Percentiles rank a stretch among this genome's conserved stretches.
Conservation (phyloP, 2,797 vertebrate genomes). For the Sebastes melanostomus region DNA sequence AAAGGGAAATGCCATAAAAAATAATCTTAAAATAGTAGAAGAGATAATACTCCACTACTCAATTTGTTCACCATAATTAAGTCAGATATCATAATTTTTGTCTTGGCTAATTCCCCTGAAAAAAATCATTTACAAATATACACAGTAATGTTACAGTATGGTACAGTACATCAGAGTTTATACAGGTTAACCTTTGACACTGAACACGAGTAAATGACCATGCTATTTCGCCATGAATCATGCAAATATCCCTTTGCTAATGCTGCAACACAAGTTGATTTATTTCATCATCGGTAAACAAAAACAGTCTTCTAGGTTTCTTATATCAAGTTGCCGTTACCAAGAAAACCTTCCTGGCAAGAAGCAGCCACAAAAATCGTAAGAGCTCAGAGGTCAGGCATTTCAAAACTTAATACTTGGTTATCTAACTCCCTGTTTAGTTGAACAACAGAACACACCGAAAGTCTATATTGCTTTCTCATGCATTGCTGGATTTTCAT, state of each 20-base stretch:
- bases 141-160: neutral
- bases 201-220: neutral
- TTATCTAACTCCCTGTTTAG: neutral
- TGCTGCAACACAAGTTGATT: neutral
- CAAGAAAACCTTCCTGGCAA: neutral
- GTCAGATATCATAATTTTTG: neutral
- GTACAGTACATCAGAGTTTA: slow-evolving; percentile 4
- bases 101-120: neutral
- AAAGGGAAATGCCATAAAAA: neutral
- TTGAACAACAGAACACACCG: neutral
- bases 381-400: neutral
- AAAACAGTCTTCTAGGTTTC: slow-evolving; percentile 2
- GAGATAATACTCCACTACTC: neutral
- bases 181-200: neutral
- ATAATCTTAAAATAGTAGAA: neutral
- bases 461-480: neutral
- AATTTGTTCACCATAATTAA: neutral
- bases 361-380: neutral
- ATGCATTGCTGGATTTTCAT: neutral
- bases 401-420: neutral
- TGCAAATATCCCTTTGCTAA: neutral
- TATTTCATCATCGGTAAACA: neutral
- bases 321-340: neutral
- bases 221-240: neutral
- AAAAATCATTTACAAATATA: neutral